Evolutionary conservation across 2,888 invertebrate genomes (phyloP).

Genomic region (Aleiodes alternator): DNA sequence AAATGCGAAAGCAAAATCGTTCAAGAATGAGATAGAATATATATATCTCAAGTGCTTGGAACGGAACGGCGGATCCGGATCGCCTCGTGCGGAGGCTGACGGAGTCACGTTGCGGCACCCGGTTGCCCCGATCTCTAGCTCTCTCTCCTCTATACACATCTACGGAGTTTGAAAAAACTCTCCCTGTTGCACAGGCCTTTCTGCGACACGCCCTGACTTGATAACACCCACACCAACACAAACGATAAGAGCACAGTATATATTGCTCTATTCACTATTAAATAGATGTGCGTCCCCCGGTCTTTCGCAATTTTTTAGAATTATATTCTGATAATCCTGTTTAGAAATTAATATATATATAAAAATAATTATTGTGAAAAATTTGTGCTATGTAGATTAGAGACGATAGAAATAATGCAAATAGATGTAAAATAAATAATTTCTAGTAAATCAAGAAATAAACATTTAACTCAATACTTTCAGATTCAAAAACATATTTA

Average conservation of each 20-base stretch:
- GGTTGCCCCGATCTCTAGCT: conserved; percentile 47
- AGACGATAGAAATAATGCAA: no score
- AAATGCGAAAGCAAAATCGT: conserved; percentile 35
- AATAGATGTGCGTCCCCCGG: conserved; percentile 70
- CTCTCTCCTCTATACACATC: conserved; percentile 36
- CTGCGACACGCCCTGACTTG: conserved; percentile 74
- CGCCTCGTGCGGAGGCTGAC: conserved; percentile 58
- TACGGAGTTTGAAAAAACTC: conserved; percentile 1
- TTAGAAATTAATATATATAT: no score
- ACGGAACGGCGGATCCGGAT: conserved; percentile 64
- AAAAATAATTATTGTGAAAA: no score
- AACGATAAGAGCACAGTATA: conserved; percentile 63
- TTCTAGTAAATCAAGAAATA: no score
- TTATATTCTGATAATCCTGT: not conserved
- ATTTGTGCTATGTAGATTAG: no score
- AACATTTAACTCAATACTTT: no score
- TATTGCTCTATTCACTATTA: conserved; percentile 60
- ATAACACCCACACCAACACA: conserved; percentile 74
- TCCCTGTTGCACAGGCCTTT: conserved; percentile 55
- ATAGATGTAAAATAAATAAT: no score
- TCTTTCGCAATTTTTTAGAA: conserved; percentile 56
- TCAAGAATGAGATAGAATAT: conserved; percentile 29
- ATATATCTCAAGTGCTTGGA: conserved; percentile 35
- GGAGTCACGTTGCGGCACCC: conserved; percentile 53
- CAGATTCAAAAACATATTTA: no score